phyloP scores from a whole-genome alignment of 2,113 vertebrate species.

The Nothobranchius kuhntae region DNA sequence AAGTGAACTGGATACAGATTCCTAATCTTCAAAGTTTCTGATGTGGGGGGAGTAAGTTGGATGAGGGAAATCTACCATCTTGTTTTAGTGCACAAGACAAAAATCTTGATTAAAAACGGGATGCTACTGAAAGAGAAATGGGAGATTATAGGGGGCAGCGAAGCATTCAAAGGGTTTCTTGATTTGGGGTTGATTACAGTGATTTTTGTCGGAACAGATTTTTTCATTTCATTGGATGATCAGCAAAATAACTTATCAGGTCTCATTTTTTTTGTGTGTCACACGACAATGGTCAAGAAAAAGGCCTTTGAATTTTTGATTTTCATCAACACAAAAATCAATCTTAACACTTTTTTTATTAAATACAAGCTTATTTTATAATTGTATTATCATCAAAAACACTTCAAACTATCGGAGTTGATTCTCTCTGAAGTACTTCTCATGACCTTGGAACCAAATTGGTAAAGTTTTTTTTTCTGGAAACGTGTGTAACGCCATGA shows the following conservation, averaged over 20 bases:
- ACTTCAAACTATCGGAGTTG: background rate
- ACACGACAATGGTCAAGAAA: too few species aligned
- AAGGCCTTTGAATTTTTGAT: too few species aligned
- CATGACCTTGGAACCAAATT: conserved; percentile 42
- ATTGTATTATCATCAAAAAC: background rate
- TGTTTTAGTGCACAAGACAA: conserved; percentile 28
- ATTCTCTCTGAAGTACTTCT: background rate
- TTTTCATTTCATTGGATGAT: background rate
- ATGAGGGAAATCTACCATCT: conserved; percentile 17
- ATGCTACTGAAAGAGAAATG: background rate
- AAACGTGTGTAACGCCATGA: background rate
- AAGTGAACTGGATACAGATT: conserved; percentile 31
- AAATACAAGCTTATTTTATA: background rate
- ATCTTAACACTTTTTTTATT: too few species aligned
- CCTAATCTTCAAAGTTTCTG: conserved; percentile 31
- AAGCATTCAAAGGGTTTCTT: background rate
- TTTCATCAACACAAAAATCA: too few species aligned
- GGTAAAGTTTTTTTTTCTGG: conserved; percentile 2
- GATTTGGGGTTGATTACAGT: conserved; percentile 10
- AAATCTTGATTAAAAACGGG: conserved; percentile 34
- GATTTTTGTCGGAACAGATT: conserved; percentile 3
- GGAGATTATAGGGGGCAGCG: background rate
- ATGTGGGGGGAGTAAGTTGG: conserved; percentile 15
- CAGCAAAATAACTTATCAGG: too few species aligned
- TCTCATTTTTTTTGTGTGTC: background rate